Conservation (phyloP, 2,797 vertebrate species). For the Leuciscus waleckii region DNA sequence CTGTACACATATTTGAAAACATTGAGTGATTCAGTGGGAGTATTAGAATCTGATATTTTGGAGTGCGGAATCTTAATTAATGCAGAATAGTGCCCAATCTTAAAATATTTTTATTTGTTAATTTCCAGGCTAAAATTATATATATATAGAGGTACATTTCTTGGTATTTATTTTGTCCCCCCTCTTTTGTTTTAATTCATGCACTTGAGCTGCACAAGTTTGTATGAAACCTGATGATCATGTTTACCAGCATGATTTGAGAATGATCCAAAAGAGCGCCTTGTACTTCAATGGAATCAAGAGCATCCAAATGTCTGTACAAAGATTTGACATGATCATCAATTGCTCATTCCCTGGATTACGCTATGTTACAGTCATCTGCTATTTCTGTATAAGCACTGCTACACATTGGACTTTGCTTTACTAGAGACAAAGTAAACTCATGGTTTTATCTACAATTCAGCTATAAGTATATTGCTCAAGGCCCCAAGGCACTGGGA, state of each 20-base stretch:
- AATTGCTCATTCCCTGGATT: background rate
- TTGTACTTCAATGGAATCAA: background rate
- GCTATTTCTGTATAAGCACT: background rate
- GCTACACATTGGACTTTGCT: background rate
- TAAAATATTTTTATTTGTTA: background rate
- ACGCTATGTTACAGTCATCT: background rate
- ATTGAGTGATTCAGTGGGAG: background rate
- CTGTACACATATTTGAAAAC: background rate
- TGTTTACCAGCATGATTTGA: background rate
- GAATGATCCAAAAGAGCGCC: background rate
- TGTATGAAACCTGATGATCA: background rate
- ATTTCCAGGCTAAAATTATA: background rate
- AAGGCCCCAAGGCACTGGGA: background rate
- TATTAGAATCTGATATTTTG: background rate
- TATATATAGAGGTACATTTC: background rate
- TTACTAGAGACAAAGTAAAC: background rate
- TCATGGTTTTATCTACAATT: background rate
- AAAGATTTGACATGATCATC: background rate
- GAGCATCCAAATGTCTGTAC: background rate
- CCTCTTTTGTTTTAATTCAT: background rate
- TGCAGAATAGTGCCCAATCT: background rate
- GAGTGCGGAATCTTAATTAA: background rate
- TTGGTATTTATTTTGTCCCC: background rate
- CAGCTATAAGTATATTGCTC: background rate
- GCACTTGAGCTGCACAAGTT: background rate